phyloP scores from a whole-genome alignment of 2,113 vertebrate species.

The Gymnorhina tibicen region DNA sequence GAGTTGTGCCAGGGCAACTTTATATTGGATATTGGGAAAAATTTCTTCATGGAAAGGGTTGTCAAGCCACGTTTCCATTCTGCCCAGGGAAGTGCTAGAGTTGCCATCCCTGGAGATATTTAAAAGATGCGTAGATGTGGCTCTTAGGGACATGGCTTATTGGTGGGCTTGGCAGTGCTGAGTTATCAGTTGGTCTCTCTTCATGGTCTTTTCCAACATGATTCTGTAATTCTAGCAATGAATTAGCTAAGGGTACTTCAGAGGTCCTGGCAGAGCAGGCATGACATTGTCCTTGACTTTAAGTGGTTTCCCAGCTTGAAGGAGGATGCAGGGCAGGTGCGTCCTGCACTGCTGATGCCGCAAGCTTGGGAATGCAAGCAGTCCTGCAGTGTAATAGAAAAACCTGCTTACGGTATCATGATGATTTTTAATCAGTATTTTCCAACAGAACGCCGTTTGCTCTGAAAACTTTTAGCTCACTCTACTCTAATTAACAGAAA shows the following conservation, averaged over 20 bases:
- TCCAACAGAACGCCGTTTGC: not conserved
- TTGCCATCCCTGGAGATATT: accelerated
- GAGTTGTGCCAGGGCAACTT: not conserved
- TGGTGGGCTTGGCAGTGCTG: not conserved
- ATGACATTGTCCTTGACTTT: not conserved
- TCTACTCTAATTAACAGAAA: not conserved
- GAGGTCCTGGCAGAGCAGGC: not conserved
- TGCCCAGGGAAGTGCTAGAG: not conserved
- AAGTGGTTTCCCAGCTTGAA: not conserved
- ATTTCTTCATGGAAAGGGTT: not conserved
- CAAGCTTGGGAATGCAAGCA: not conserved
- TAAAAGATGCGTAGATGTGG: not conserved
- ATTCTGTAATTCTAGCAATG: not conserved
- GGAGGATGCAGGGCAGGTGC: not conserved
- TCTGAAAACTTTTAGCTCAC: not conserved
- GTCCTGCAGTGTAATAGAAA: not conserved
- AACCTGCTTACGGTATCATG: not conserved
- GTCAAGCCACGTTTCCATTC: not conserved
- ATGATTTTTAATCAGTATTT: not conserved
- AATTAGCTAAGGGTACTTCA: not conserved
- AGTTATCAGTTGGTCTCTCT: not conserved
- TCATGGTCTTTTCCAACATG: not conserved
- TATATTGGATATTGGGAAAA: not conserved
- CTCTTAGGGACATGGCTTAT: not conserved
- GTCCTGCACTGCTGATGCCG: not conserved